Evolutionary conservation across 2,888 invertebrate genomes (phyloP), one percentile per base, ranked within the genome.

Genomic region (Troilus luridus): DNA sequence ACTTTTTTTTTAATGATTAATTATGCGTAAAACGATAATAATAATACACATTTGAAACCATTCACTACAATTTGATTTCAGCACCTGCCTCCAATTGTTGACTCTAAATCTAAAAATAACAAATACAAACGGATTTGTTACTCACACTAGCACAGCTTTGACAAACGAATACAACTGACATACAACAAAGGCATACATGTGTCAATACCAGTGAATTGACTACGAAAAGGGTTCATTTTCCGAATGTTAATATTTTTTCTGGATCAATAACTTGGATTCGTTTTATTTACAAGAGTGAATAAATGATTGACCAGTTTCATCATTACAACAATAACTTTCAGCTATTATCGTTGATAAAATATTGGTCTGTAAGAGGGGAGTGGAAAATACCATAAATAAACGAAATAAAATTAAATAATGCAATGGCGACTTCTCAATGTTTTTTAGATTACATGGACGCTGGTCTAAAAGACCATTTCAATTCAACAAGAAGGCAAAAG

Each of bases 401-500:
- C n/a, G 27, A 27, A 27, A 72, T 72, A 7, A 27, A 0, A 27
- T 72, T 17, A 17, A 77, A 41, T 77, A 27, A 77, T 77, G 19
- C 41, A 41, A 77, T 41, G 1, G 0, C 72, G 17, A 54, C 21
- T 62, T 19, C 41, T 58, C 5, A 17, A 41, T 21, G 27, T 9
- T 88, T 88, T n/a, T 62, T 67, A 91, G 91, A 90, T 64, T 90
- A 91, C 88, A 56, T 91, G 85, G 56, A 90, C 0, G n/a, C 67
- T 11, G 91, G 91, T n/a, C n/a, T 88, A 59, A 60, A 64, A 27
- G 88, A 92, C 17, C 72, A 88, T 17, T 24, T 59, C 2, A 67
- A 88, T 54, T 67, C 81, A 12, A 58, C 19, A 11, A 90, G 77
- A 24, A 56, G 58, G 12, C 62, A 60, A 8, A 59, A 41, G 6